Conservation (phyloP, 2,113 vertebrate species). For the Cercocebus atys region DNA sequence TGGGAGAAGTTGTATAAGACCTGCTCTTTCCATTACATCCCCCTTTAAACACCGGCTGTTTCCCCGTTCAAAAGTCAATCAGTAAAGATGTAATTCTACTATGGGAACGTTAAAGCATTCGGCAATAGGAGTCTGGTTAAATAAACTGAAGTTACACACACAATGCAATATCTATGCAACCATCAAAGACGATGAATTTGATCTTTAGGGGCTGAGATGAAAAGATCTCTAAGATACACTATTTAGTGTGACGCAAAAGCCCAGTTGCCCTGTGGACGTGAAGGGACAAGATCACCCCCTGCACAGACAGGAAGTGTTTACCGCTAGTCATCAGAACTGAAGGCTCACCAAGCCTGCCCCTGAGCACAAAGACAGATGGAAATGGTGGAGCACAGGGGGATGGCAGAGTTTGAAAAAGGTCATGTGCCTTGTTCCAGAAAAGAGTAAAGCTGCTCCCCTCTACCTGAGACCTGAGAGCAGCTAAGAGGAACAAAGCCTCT, state of each 20-base stretch:
- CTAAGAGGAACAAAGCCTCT: conserved; percentile 13
- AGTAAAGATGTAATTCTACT: not conserved
- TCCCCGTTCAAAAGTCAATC: not conserved
- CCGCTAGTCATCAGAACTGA: not conserved
- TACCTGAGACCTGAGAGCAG: not conserved
- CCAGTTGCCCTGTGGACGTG: not conserved
- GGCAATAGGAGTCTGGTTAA: not conserved
- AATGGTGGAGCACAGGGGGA: not conserved
- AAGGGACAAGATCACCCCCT: not conserved
- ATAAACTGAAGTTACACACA: not conserved
- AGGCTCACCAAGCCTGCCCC: not conserved
- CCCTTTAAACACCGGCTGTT: not conserved
- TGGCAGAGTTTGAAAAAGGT: not conserved
- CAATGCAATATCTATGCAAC: not conserved
- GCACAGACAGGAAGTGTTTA: not conserved
- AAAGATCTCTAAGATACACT: not conserved
- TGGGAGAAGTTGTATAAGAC: not conserved
- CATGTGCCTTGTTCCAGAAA: not conserved
- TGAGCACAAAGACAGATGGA: not conserved
- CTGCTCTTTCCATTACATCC: not conserved
- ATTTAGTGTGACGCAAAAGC: not conserved
- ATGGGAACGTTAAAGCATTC: not conserved
- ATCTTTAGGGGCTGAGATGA: not conserved
- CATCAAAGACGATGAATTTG: not conserved
- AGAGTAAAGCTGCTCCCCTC: conserved; percentile 1